Percentiles rank a stretch among this genome's conserved stretches.
Conservation (phyloP, 2,888 invertebrate genomes). For the Pristionchus exspectatus region DNA sequence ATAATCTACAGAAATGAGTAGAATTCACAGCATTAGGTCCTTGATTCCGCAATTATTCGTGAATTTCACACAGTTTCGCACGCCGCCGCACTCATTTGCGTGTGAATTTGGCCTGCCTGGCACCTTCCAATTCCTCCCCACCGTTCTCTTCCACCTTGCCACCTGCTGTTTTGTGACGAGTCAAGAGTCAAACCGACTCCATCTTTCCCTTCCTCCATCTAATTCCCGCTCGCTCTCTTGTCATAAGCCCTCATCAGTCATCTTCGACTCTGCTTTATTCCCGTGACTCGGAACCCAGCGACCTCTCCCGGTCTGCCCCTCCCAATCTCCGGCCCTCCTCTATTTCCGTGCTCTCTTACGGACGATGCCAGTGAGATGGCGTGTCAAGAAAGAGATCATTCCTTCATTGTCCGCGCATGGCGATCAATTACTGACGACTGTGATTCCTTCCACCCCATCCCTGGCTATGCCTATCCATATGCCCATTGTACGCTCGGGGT, state of each 20-base stretch:
- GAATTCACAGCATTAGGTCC: background rate
- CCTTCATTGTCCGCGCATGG: background rate
- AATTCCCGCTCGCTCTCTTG: constrained; percentile 23
- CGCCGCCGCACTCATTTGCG: background rate
- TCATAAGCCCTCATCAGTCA: constrained; percentile 49
- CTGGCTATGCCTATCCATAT: background rate
- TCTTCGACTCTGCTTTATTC: background rate
- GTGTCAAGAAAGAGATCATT: background rate
- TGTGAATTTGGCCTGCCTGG: background rate
- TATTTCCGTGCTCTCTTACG: background rate
- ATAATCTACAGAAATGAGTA: background rate
- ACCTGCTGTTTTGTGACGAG: background rate
- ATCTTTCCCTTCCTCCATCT: background rate
- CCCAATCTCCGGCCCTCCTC: no score
- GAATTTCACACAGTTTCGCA: background rate
- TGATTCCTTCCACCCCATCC: background rate
- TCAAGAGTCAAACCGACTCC: constrained; percentile 15
- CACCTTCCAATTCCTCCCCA: background rate
- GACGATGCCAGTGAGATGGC: background rate
- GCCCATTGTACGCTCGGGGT: background rate
- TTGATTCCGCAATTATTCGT: background rate
- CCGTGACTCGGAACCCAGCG: background rate
- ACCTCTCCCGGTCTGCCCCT: background rate
- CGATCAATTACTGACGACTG: constrained; percentile 1
- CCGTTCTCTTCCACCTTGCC: background rate